Base-by-base conservation (phyloP, 2,797 vertebrate genomes). In the Hyperoplus immaculatus region DNA sequence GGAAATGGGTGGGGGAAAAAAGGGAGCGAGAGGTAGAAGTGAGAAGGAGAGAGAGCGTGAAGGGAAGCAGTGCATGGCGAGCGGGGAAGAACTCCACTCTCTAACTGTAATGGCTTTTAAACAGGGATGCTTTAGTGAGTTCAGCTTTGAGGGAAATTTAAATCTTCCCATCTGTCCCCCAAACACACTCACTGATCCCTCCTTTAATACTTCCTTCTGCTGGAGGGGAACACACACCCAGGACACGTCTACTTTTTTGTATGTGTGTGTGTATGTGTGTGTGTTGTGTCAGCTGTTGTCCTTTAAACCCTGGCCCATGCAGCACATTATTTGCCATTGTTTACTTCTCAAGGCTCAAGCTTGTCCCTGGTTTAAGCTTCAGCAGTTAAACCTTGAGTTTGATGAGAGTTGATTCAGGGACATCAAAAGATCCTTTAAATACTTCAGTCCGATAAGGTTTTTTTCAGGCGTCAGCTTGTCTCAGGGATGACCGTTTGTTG, bases 121-220 rank as follows among this genome's bases (percentile, higher is more conserved):
- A 84, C 69, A 43, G 61, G 53, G 57, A 72, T 66, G 78, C 72
- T 72, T 75, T 9, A 3, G 14, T 69, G 77, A 86, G 67, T 82
- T 88, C 36, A 81, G 74, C 66, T 78, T 59, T 62, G 88, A 73
- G 58, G 53, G 55, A 75, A 88, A 74, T 29, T 89, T 68, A 84
- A 86, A 92, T 92, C 82, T 81, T 78, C 75, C 87, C 92, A 92
- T 93, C 89, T 93, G 91, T 84, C 78, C 73, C 75, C 50, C 77
- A 78, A 81, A 86, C 75, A 82, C 78, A 83, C 87, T 87, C 63
- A 50, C 63, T 85, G 82, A 92, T 91, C 90, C 80, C 67, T 51
- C 29, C 75, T 67, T 64, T 90, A 86, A 91, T 81, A 62, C 84
- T 72, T 85, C 84, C 88, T 80, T 86, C 89, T 91, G 90, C 69